phyloP scores from a whole-genome alignment of 1,140 invertebrate species.

The Zaprionus kolodkinae region DNA sequence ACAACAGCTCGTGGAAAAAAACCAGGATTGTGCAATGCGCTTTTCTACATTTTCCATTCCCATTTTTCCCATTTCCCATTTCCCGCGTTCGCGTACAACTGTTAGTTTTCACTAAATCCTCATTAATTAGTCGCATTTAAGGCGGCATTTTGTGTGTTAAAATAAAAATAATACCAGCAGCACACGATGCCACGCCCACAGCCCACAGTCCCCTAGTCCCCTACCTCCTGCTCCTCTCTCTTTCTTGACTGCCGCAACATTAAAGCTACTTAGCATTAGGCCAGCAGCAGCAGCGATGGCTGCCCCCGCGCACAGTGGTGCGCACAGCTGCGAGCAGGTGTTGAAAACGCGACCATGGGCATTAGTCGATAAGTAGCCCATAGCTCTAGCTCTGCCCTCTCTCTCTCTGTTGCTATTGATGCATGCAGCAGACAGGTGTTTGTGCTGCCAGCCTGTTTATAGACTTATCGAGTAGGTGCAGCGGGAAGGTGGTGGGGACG shows the following conservation, averaged over 20 bases:
- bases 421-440: slow-evolving; percentile 70
- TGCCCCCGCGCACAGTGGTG: slow-evolving; percentile 54
- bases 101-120: slow-evolving; percentile 80
- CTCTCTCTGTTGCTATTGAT: slow-evolving; percentile 44
- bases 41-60: neutral
- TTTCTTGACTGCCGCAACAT: slow-evolving; percentile 50
- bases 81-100: slow-evolving; percentile 32
- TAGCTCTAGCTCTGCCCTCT: slow-evolving; percentile 28
- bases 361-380: slow-evolving; percentile 59
- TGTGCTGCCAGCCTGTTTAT: slow-evolving; percentile 21
- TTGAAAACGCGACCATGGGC: slow-evolving; percentile 67
- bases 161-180: slow-evolving; percentile 21
- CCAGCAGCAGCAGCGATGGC: slow-evolving; percentile 16
- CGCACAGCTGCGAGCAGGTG: slow-evolving; percentile 64
- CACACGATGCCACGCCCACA: neutral
- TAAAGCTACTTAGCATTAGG: slow-evolving; percentile 77
- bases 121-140: slow-evolving; percentile 83
- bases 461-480: slow-evolving; percentile 20
- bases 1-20: neutral
- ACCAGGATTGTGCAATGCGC: slow-evolving; percentile 51
- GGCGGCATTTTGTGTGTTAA: slow-evolving; percentile 60
- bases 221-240: neutral
- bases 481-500: neutral
- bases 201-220: slow-evolving; percentile 51
- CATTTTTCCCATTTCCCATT: slow-evolving; percentile 39